Conservation (phyloP, 2,888 invertebrate genomes). For the Drosophila prolongata region DNA sequence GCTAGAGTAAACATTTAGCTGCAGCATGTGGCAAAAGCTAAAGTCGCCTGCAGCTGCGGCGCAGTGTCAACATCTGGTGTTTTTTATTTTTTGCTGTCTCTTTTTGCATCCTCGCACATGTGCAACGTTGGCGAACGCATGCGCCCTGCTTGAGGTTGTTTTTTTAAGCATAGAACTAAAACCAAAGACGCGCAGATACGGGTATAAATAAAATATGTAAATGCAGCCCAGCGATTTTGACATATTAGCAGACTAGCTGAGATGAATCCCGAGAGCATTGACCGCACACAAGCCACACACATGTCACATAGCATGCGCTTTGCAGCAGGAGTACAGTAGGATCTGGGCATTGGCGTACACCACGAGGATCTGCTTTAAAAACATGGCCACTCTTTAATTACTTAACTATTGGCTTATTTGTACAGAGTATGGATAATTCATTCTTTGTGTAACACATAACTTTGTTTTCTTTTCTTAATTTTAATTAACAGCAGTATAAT, state of each 20-base stretch:
- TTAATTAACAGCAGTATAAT: conserved; percentile 5
- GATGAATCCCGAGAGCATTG: conserved; percentile 47
- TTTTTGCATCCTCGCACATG: conserved; percentile 69
- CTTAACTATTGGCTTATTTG: background rate
- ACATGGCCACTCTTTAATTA: conserved; percentile 1
- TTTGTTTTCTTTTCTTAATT: conserved; percentile 1
- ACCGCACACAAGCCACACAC: conserved; percentile 50
- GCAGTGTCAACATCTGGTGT: conserved; percentile 65
- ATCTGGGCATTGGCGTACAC: conserved; percentile 25
- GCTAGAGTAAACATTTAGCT: conserved; percentile 25
- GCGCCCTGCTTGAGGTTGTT: conserved; percentile 39
- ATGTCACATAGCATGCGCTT: conserved; percentile 47
- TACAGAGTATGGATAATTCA: background rate
- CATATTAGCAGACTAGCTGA: conserved; percentile 47
- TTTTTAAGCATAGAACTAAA: conserved; percentile 50
- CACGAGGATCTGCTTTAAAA: background rate
- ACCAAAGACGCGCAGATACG: conserved; percentile 29
- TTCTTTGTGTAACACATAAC: background rate
- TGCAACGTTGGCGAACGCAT: conserved; percentile 53
- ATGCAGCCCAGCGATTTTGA: conserved; percentile 47
- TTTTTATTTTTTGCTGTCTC: conserved; percentile 24
- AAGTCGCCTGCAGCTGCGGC: conserved; percentile 49
- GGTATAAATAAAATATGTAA: conserved; percentile 52
- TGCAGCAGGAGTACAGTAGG: conserved; percentile 35
- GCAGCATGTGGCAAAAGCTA: conserved; percentile 56